Base-by-base conservation (phyloP, 2,797 vertebrate genomes). In the Luscinia megarhynchos region DNA sequence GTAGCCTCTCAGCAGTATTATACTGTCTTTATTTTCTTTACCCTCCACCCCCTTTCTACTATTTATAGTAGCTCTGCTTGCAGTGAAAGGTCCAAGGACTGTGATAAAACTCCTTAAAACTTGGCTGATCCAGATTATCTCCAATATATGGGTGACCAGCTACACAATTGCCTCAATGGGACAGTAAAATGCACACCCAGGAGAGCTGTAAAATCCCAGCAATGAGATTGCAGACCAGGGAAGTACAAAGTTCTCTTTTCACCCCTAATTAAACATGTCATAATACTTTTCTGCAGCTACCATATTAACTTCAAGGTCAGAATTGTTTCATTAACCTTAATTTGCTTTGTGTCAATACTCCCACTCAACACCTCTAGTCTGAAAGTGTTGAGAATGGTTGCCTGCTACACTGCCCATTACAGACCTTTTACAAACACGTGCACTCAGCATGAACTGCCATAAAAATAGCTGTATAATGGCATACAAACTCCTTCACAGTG, bases 121-220 rank as follows among this genome's bases (percentile, higher is more conserved):
- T 62, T 11, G 16, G 13, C 46, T 70, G 26, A 70, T 59, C 6
- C 36, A 43, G 3, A 24, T 13, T 1, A 24, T 19, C 34, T 66
- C 48, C 46, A 72, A 36, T 8, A 36, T 1, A 57, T 0, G 1
- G 14, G 17, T 36, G 3, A 63, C 2, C 9, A 74, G 14, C 30
- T 54, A 53, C 10, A 20, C 4, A 54, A 67, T 0, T 41, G 6
- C 30, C 40, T 41, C 29, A 51, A 18, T 15, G 5, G 12, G 18
- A 67, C 23, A 84, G 11, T 26, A 70, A 85, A 89, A 80, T 1
- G 1, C 8, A 36, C 15, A 10, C 45, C 51, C 6, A 41, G n/a
- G 30, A 64, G 10, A 74, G 46, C 40, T 26, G 19, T 40, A 84
- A 63, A 87, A 53, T 32, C 15, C 1, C 14, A 74, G 38, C 23